Percentiles rank a stretch among this genome's conserved stretches.
Conservation (phyloP, 2,113 vertebrate species). For the Eleginops maclovinus region DNA sequence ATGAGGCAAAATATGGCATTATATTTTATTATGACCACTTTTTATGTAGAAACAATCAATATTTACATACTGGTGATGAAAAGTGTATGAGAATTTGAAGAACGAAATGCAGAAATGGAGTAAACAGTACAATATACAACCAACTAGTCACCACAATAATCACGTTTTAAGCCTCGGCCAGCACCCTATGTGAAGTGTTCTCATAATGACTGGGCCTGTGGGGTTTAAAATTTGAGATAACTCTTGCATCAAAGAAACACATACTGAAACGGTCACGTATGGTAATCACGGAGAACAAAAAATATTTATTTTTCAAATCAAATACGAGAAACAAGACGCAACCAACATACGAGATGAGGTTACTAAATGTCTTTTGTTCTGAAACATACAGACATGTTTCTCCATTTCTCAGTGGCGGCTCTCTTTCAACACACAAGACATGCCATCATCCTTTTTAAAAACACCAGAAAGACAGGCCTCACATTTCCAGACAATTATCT, state of each 20-base stretch:
- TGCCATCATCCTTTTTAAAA: slow-evolving; percentile 18
- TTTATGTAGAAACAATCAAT: slow-evolving; percentile 77
- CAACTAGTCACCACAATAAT: slow-evolving; percentile 59
- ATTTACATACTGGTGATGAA: slow-evolving; percentile 73
- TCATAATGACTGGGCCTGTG: slow-evolving; percentile 16
- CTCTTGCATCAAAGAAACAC: slow-evolving; percentile 67
- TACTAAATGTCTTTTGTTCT: slow-evolving; percentile 14
- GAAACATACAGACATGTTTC: slow-evolving; percentile 36
- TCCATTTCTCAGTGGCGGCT: slow-evolving; percentile 21
- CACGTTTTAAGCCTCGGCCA: slow-evolving; percentile 56
- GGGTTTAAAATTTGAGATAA: slow-evolving; percentile 58
- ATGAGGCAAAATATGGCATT: slow-evolving; percentile 56
- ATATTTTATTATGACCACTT: slow-evolving; percentile 73
- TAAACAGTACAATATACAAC: slow-evolving; percentile 59
- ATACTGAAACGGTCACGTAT: slow-evolving; percentile 47
- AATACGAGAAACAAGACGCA: slow-evolving; percentile 47
- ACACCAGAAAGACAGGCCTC: slow-evolving; percentile 34
- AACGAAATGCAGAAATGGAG: slow-evolving; percentile 57
- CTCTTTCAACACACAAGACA: slow-evolving; percentile 29
- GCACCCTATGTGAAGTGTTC: slow-evolving; percentile 3
- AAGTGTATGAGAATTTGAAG: slow-evolving; percentile 35
- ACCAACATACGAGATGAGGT: slow-evolving; percentile 11
- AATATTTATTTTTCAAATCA: slow-evolving; percentile 33
- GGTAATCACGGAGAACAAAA: slow-evolving; percentile 68
- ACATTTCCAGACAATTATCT: slow-evolving; percentile 29